These are phyloP conservation scores for Drosophila yakuba DNA, from an alignment of 1,140 invertebrate species.

Conservation along the genomic window DNA sequence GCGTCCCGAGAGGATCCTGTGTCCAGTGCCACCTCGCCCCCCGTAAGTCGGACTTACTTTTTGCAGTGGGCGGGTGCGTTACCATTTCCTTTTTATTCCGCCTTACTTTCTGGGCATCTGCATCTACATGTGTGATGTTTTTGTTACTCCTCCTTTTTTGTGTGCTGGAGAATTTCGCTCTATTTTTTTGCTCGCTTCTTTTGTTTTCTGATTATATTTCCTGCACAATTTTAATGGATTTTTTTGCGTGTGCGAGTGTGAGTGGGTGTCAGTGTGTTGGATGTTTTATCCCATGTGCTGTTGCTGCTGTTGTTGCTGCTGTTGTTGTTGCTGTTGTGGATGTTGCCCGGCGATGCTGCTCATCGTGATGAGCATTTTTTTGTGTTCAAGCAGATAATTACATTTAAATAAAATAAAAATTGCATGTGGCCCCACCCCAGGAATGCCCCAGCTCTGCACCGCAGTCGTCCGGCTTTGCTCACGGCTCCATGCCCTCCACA, in stretches of 20 bases:
- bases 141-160: constrained; percentile 7
- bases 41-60: constrained; percentile 7
- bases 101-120: constrained; percentile 16
- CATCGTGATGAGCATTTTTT: constrained; percentile 82
- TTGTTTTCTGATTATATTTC: constrained; percentile 68
- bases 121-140: constrained; percentile 13
- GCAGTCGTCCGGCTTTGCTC: constrained; percentile 26
- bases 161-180: constrained; percentile 28
- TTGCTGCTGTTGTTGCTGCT: constrained; percentile 22
- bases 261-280: constrained; percentile 7
- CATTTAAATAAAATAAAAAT: constrained; percentile 84
- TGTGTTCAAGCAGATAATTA: constrained; percentile 83
- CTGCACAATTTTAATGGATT: constrained; percentile 82
- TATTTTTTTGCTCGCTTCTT: constrained; percentile 36
- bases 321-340: background rate
- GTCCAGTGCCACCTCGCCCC: background rate
- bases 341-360: constrained; percentile 29
- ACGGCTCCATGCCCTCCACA: constrained; percentile 4
- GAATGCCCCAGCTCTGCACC: background rate
- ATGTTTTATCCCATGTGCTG: constrained; percentile 64
- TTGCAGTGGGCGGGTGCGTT: constrained; percentile 1
- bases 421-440: constrained; percentile 65
- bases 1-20: background rate
- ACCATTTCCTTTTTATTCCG: constrained; percentile 11
- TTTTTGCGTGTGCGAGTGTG: constrained; percentile 43